Base-by-base conservation (phyloP, 1,140 invertebrate genomes). In the Elymnias hypermnestra region DNA sequence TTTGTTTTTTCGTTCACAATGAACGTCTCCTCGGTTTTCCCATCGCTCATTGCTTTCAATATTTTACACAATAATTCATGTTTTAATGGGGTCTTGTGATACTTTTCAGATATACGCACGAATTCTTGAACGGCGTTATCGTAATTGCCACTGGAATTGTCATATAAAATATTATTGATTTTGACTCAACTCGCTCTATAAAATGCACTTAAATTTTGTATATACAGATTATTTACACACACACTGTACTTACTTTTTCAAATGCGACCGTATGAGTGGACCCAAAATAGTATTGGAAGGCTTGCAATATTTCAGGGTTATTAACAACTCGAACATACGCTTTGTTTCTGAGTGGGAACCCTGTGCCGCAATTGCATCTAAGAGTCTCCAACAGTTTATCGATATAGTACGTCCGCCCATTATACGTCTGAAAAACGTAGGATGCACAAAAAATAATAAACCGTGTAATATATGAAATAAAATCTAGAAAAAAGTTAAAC, bases 31-130 rank as follows among this genome's bases (percentile, higher is more conserved):
- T 73, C 77, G 0, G 64, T 57, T 2, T 60, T 47, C 0, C 71
- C 72, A 5, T 75, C 74, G 9, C 66, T 65, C 64, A 82, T 68
- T 0, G 43, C 25, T 14, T 63, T 48, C 2, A 89, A 31, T 23
- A 90, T 65, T 43, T 52, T 57, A 36, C 62, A 73, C 0, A 91
- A 44, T 0, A 91, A 18, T 66, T 90, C 89, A 42, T 90, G 81
- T 57, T 88, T 87, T 6, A 89, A 55, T 0, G 90, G 90, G 0
- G 85, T 86, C 21, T 78, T 84, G 21, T 81, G 83, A 52, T 89
- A 87, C 26, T 85, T 71, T 2, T 69, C 47, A 0, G 71, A 65
- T 25, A 85, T 58, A 14, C 60, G 19, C 12, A 55, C 51, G 49
- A 88, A 90, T 28, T 73, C 72, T 13, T 87, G 43, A 1, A 89